Conservation (phyloP, 2,888 invertebrate species). For the Limnephilus marmoratus region DNA sequence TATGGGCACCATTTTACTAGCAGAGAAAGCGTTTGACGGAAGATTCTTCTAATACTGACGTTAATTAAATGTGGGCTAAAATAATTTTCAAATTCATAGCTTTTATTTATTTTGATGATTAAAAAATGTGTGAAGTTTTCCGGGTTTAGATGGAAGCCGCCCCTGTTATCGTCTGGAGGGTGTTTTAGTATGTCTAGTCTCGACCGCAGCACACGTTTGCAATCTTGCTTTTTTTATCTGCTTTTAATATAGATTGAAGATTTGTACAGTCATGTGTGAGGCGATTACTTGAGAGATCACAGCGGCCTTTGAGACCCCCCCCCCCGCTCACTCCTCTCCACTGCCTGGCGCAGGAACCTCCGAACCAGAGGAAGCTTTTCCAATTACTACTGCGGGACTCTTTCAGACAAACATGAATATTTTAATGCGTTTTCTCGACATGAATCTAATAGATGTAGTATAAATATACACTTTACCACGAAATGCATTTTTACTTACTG, state of each 20-base stretch:
- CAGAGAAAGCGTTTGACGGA: no score
- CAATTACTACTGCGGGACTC: conserved; percentile 37
- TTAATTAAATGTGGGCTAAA: no score
- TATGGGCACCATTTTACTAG: no score
- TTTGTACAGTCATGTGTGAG: conserved; percentile 65
- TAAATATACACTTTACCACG: neutral
- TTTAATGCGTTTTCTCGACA: conserved; percentile 1
- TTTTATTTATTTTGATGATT: no score
- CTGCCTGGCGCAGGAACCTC: neutral
- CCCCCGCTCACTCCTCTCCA: neutral
- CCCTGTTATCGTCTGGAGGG: neutral
- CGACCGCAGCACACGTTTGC: conserved; percentile 36
- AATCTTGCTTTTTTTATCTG: conserved; percentile 57
- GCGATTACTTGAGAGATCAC: conserved; percentile 55
- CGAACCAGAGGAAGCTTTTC: conserved; percentile 10
- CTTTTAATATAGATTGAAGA: conserved; percentile 66
- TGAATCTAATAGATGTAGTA: neutral
- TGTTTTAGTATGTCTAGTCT: neutral
- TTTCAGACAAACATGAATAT: conserved; percentile 18
- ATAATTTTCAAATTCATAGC: no score
- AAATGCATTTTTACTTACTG: neutral
- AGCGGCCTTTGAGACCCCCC: conserved; percentile 33
- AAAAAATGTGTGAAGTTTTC: no score
- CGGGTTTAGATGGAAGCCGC: neutral
- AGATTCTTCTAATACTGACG: no score